Evolutionary conservation across 2,888 invertebrate species (phyloP), one percentile per base, ranked within the genome.

Genomic region (Pteria penguin): DNA sequence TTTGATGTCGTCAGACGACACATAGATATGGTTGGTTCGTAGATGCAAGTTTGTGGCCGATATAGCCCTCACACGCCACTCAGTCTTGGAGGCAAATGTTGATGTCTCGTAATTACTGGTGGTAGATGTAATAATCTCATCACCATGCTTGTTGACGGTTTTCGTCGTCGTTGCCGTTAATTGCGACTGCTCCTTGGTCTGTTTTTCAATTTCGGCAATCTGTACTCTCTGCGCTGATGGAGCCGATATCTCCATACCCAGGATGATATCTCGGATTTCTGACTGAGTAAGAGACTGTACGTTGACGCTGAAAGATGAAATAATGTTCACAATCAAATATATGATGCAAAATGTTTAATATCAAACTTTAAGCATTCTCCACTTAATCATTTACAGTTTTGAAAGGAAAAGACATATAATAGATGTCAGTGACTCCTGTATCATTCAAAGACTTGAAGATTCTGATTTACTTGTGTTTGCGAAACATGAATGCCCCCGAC

Each of bases 191-290:
- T 99, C 99, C 92, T 99, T 99, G 62, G 99, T 99, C 93, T 99
- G 99, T 92, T 99, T 99, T 93, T 99, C 99, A 84, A 99, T 99
- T 93, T 99, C 99, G 2, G 99, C 99, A 87, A 99, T 99, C 93
- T 99, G 99, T 92, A 99, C 99, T 60, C 99, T 94, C 90, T 99
- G 99, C 0, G 98, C 98, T 0, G 98, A 99, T 0, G 99, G 99
- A 1, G 99, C 99, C 18, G 98, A 98, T 84, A 99, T 99, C 93
- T 99, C 99, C 99, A 99, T 99, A 88, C 99, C 99, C 78, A 99
- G 94, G 88, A 99, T 98, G 84, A 99, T 99, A 92, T 99, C 99
- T 73, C 99, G 96, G 91, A 99, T 99, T 94, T 99, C 99, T 0
- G 98, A 99, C 91, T 99, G 99, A 0, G 99, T 99, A 55, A 99